Percentiles rank a stretch among this genome's conserved stretches.
Conservation (phyloP, 2,888 invertebrate genomes). For the Amphimallon solstitiale region DNA sequence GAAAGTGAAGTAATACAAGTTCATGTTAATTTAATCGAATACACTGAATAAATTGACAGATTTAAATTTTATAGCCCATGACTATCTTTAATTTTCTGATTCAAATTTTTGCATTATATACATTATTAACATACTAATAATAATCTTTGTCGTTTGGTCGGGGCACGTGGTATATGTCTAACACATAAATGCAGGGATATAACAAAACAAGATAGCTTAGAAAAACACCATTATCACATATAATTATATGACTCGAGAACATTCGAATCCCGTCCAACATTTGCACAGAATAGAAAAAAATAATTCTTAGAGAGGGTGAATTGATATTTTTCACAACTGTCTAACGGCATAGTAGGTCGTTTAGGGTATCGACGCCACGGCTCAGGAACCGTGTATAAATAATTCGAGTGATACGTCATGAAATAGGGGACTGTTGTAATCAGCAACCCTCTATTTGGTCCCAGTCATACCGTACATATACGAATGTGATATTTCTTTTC, state of each 20-base stretch:
- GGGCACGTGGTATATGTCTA: no score
- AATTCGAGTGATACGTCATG: slow-evolving; percentile 5
- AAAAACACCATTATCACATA: slow-evolving; percentile 4
- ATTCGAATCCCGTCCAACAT: background rate
- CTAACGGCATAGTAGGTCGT: background rate
- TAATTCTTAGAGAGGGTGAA: background rate
- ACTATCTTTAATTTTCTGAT: no score
- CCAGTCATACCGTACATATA: no score
- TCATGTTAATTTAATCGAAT: no score
- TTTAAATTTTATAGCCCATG: no score
- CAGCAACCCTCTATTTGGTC: slow-evolving; percentile 8
- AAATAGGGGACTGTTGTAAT: slow-evolving; percentile 20
- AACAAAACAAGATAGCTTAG: background rate
- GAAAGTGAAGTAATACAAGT: no score
- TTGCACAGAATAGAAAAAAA: background rate
- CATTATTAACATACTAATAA: no score
- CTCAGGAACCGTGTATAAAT: background rate
- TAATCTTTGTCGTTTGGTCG: no score
- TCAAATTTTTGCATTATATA: no score
- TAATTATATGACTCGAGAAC: background rate
- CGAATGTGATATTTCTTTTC: no score
- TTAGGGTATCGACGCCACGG: background rate
- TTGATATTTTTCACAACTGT: slow-evolving; percentile 14
- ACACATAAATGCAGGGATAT: no score
- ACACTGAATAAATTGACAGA: no score